Evolutionary conservation across 2,113 vertebrate genomes (phyloP).

Genomic region (Syngnathoides biaculeatus): DNA sequence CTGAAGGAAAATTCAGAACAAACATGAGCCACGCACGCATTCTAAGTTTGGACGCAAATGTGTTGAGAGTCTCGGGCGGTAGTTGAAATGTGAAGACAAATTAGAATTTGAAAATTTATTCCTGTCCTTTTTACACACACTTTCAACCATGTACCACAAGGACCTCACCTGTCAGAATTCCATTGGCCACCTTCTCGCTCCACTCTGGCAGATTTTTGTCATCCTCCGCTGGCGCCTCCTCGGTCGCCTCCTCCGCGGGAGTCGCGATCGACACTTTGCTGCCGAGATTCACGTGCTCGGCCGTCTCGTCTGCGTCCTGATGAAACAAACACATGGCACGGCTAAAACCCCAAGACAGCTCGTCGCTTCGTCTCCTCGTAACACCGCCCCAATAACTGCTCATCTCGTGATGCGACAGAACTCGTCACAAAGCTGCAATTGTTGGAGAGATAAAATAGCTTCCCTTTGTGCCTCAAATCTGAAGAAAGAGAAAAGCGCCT

Average conservation of each 20-base stretch:
- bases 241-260: conserved; percentile 17
- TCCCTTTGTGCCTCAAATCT: conserved; percentile 14
- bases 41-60: not conserved
- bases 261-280: conserved; percentile 77
- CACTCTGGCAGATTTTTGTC: conserved; percentile 84
- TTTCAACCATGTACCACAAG: too few species aligned
- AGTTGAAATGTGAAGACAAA: too few species aligned
- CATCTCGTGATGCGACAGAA: conserved; percentile 22
- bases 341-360: not conserved
- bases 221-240: conserved; percentile 18
- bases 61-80: too few species aligned
- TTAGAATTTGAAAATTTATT: too few species aligned
- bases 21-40: not conserved
- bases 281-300: conserved; percentile 81
- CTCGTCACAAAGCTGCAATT: conserved; percentile 35
- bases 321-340: conserved; percentile 44
- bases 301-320: conserved; percentile 78
- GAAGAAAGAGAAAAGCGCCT: conserved; percentile 24
- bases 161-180: conserved; percentile 87
- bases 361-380: conserved; percentile 3
- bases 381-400: conserved; percentile 26
- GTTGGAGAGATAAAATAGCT: conserved; percentile 32
- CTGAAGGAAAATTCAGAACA: conserved; percentile 63
- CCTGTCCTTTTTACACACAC: too few species aligned
- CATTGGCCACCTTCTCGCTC: conserved; percentile 93